Evolutionary conservation across 1,140 invertebrate genomes (phyloP), one percentile per base, ranked within the genome.

Genomic region (Philotrypesis tridentata): DNA sequence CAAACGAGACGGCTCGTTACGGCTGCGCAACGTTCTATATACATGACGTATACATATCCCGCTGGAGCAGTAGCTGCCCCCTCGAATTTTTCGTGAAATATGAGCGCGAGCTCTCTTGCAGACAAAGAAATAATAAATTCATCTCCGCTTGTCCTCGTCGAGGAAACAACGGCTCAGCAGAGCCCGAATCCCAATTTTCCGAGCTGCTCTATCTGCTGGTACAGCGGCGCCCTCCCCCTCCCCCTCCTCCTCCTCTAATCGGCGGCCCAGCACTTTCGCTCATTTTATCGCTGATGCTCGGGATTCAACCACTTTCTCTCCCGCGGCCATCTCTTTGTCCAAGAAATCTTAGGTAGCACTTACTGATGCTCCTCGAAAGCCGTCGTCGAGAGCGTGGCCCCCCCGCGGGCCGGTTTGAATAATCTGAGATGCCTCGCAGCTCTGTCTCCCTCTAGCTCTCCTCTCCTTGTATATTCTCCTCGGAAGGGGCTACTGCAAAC

Each of bases 341-440:
- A 63, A 75, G 29, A 55, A 75, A 75, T 75, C 73, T 63, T 31
- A 17, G 60, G 31, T n/a, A 75, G 60, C 21, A 31, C 60, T 23
- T 55, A 23, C 43, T 27, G 55, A 21, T 74, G 27, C 43, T 33
- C n/a, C 25, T 65, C n/a, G 14, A 17, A n/a, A 55, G 1, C 48
- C 48, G 6, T 55, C 17, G 48, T 17, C 48, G 48, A 21, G 17
- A 55, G 48, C 48, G 21, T 21, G 14, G 6, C 12, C 14, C 73
- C 73, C 73, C 73, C 25, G 60, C 73, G 60, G 73, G 60, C 60
- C 11, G 29, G 60, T 77, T 77, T 43, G 37, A 65, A 77, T 67
- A 67, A 77, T 77, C 74, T 29, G 74, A 37, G 55, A 60, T 60
- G 40, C 23, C 73, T 63, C 33, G 72, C 48, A 9, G 55, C 72